A percentile compares a stretch with the other conserved stretches of the same genome.
phyloP scores from a whole-genome alignment of 2,888 invertebrate species.

The Pimpla rufipes region DNA sequence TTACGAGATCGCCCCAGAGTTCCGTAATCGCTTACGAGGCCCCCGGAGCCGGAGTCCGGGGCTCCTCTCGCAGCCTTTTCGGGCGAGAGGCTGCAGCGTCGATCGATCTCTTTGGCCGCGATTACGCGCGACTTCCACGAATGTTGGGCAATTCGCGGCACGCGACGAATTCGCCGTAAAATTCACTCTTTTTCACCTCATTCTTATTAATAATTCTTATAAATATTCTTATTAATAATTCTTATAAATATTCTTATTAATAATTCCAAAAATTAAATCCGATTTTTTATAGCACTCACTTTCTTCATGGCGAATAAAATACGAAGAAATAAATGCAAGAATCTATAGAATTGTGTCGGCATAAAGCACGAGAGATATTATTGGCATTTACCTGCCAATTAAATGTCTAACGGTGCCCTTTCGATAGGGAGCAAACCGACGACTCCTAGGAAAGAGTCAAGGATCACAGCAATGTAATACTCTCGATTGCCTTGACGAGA shows the following conservation, averaged over 20 bases:
- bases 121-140: conserved; percentile 5
- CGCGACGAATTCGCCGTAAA: conserved; percentile 29
- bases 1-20: conserved; percentile 61
- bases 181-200: conserved; percentile 38
- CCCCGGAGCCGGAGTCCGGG: conserved; percentile 13
- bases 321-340: neutral
- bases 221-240: neutral
- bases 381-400: conserved; percentile 7
- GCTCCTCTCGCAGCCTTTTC: conserved; percentile 16
- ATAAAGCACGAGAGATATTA: neutral
- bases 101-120: conserved; percentile 12
- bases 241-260: neutral
- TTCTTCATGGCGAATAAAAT: neutral
- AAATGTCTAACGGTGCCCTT: conserved; percentile 10
- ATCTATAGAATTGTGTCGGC: conserved; percentile 1
- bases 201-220: neutral
- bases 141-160: conserved; percentile 18
- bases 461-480: conserved; percentile 39
- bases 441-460: conserved; percentile 28
- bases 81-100: neutral
- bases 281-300: neutral
- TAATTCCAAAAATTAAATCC: neutral
- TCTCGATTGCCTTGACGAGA: conserved; percentile 39
- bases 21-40: conserved; percentile 62
- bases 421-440: conserved; percentile 12